These are phyloP conservation scores for Wasmannia auropunctata DNA, from an alignment of 1,140 invertebrate species.

Conservation along the genomic window DNA sequence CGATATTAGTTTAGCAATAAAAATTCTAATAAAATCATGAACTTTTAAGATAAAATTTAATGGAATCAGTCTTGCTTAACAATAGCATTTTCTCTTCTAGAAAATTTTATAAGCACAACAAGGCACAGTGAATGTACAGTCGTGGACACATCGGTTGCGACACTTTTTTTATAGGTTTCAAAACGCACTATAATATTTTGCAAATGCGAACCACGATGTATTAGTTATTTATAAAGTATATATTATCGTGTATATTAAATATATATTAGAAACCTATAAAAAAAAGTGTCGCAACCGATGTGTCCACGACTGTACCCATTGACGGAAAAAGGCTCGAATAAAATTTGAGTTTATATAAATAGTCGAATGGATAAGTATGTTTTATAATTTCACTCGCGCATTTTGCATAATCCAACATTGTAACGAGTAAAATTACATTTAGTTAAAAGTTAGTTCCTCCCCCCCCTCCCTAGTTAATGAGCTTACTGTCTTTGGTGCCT, in stretches of 20 bases:
- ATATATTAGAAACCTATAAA: too few relatives aligned
- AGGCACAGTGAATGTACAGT: not conserved
- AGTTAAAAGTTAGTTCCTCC: conserved; percentile 42
- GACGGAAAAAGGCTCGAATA: not conserved
- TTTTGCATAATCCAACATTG: conserved; percentile 29
- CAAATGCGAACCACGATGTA: too few relatives aligned
- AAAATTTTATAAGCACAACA: not conserved
- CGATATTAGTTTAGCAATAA: not conserved
- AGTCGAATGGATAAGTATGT: not conserved
- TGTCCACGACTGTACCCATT: too few relatives aligned
- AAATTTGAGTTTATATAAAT: not conserved
- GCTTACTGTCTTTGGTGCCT: conserved; percentile 49
- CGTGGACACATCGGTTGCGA: too few relatives aligned
- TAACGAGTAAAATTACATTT: conserved; percentile 49
- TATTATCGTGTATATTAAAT: too few relatives aligned
- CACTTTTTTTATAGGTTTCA: too few relatives aligned
- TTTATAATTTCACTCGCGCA: conserved; percentile 39
- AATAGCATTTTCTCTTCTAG: not conserved
- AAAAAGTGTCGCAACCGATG: too few relatives aligned
- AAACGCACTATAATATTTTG: too few relatives aligned
- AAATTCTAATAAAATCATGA: not conserved
- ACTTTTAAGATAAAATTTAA: not conserved
- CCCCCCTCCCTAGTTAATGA: too few relatives aligned
- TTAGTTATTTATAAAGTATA: too few relatives aligned
- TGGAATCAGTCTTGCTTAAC: not conserved